Conservation (phyloP, 2,888 invertebrate genomes). For the Criorhina ranunculi region DNA sequence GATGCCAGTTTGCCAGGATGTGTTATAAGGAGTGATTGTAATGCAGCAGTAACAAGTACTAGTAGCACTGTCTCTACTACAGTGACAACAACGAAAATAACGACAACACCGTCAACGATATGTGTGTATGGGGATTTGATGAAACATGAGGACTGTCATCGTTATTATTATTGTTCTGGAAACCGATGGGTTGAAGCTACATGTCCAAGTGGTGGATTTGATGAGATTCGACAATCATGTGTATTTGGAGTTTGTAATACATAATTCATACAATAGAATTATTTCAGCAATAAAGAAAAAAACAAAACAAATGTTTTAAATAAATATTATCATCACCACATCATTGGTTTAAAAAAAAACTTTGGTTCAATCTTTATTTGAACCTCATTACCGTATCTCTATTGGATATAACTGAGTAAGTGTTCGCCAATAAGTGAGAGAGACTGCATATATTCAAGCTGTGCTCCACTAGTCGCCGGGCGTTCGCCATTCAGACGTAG, state of each 20-base stretch:
- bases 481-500: too few species aligned
- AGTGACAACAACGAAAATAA: not conserved
- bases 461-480: too few species aligned
- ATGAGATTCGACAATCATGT: slow-evolving; percentile 27
- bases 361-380: too few species aligned
- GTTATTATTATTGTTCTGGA: slow-evolving; percentile 37
- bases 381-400: too few species aligned
- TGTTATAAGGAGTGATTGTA: not conserved
- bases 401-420: too few species aligned
- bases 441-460: too few species aligned
- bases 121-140: slow-evolving; percentile 24
- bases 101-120: not conserved
- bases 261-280: not conserved
- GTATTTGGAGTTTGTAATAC: slow-evolving; percentile 7
- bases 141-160: slow-evolving; percentile 24
- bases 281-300: not conserved
- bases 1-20: slow-evolving; percentile 37
- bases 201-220: slow-evolving; percentile 32
- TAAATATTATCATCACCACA: too few species aligned
- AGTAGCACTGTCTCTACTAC: not conserved
- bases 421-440: too few species aligned
- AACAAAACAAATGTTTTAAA: too few species aligned
- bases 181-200: slow-evolving; percentile 12
- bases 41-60: not conserved
- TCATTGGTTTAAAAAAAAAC: too few species aligned